Conservation (phyloP, 2,797 vertebrate species). For the Alcedo quadribrachys region DNA sequence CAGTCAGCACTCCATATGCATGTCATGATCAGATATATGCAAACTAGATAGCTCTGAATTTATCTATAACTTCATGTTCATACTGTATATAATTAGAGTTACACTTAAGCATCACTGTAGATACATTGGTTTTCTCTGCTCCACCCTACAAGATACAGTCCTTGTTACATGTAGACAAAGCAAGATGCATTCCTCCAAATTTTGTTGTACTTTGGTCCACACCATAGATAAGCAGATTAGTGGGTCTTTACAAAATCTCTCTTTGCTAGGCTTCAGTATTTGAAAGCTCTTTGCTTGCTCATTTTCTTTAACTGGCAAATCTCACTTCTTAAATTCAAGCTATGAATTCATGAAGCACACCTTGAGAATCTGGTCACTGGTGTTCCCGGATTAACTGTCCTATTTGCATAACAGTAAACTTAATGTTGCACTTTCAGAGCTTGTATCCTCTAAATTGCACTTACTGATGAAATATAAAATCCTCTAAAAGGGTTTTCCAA, state of each 20-base stretch:
- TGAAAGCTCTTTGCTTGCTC: conserved; percentile 22
- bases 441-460: conserved; percentile 75
- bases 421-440: conserved; percentile 65
- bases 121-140: not conserved
- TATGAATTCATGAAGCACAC: conserved; percentile 61
- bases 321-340: conserved; percentile 38
- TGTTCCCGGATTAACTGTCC: conserved; percentile 70
- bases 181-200: conserved; percentile 1
- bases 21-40: conserved; percentile 13
- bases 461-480: conserved; percentile 82
- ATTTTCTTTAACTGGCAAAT: conserved; percentile 12
- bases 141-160: not conserved
- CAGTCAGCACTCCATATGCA: conserved; percentile 56
- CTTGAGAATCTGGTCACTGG: conserved; percentile 51
- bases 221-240: conserved; percentile 12
- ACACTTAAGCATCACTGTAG: not conserved
- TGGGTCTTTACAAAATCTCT: not conserved
- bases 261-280: not conserved
- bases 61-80: not conserved
- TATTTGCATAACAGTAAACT: conserved; percentile 81
- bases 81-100: not conserved
- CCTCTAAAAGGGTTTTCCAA: conserved; percentile 83
- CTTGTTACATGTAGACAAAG: not conserved
- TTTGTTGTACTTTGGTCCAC: not conserved
- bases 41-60: conserved; percentile 23